phyloP scores from a whole-genome alignment of 92 coral and sea anemone genomes.

The Palythoa grandiflora region DNA sequence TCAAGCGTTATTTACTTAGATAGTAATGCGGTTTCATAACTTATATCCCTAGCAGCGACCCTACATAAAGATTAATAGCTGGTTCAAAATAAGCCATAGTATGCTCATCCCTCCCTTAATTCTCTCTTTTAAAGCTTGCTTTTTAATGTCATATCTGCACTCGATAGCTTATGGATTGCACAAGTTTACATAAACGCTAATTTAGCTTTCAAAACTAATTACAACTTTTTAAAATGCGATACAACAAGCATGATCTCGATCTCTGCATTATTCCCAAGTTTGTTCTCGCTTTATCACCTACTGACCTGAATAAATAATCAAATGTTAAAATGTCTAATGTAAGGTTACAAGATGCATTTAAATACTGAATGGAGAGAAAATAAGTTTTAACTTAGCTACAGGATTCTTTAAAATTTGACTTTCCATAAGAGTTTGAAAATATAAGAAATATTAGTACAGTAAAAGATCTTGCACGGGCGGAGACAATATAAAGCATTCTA shows the following conservation, averaged over 20 bases:
- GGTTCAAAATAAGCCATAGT: not conserved
- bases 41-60: constrained; percentile 1
- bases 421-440: not conserved
- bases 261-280: no score
- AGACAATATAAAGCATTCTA: not conserved
- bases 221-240: not conserved
- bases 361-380: no score
- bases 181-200: not conserved
- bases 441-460: not conserved
- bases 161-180: not conserved
- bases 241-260: no score
- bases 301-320: no score
- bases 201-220: not conserved
- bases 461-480: not conserved
- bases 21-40: no score
- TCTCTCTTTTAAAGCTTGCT: not conserved
- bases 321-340: no score
- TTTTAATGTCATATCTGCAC: not conserved
- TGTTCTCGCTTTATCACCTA: no score
- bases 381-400: not conserved
- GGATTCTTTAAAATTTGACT: not conserved
- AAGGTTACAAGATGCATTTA: no score
- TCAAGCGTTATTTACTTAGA: no score
- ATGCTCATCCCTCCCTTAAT: not conserved
- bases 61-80: no score